These are phyloP conservation scores for Calyptommatus sinebrachiatus DNA, from an alignment of 2,113 vertebrate species.

Conservation along the genomic window DNA sequence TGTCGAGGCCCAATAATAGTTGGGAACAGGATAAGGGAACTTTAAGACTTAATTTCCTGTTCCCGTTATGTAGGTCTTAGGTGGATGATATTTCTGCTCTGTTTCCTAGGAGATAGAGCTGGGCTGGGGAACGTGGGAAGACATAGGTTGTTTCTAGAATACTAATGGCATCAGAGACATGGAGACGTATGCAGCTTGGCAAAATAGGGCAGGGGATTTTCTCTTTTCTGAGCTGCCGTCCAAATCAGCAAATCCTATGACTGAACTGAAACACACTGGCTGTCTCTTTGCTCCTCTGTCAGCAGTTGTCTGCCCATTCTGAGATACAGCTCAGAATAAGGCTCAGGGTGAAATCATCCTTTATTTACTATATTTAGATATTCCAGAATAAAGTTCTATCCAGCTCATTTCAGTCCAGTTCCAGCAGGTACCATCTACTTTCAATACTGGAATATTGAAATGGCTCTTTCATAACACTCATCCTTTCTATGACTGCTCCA, in stretches of 20 bases:
- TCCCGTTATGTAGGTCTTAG: conserved; percentile 15
- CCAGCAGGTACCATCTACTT: too few relatives aligned
- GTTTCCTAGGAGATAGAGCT: conserved; percentile 60
- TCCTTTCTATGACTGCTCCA: too few relatives aligned
- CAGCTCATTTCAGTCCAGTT: too few relatives aligned
- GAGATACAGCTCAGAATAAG: not conserved
- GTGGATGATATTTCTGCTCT: conserved; percentile 53
- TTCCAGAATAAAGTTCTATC: too few relatives aligned
- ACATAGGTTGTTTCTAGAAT: conserved; percentile 31
- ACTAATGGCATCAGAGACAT: conserved; percentile 27
- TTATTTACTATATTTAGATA: too few relatives aligned
- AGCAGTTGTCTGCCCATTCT: not conserved
- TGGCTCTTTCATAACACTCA: too few relatives aligned
- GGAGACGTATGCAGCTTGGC: not conserved
- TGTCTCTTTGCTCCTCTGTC: not conserved
- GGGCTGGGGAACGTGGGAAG: not conserved
- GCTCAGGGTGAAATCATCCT: too few relatives aligned
- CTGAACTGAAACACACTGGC: not conserved
- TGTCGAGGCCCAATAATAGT: conserved; percentile 55
- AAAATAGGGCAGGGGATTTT: not conserved
- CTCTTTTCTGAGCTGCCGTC: too few relatives aligned
- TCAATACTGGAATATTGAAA: too few relatives aligned
- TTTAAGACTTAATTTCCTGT: conserved; percentile 69
- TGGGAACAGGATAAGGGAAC: conserved; percentile 58
- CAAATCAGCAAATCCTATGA: not conserved